phyloP scores from a whole-genome alignment of 2,888 invertebrate genomes.

The Hydrotaea diabolus region DNA sequence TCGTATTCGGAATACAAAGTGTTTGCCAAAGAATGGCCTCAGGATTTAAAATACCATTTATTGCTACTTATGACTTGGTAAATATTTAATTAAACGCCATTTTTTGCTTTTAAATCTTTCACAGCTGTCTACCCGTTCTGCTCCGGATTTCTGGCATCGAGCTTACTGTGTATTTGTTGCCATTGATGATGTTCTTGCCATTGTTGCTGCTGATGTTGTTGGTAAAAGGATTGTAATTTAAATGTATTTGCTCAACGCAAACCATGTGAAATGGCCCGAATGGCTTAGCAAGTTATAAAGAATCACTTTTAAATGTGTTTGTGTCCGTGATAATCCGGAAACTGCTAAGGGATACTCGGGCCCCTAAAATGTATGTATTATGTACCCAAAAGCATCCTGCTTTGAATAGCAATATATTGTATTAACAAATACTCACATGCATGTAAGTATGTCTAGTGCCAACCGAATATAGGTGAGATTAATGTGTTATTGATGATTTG shows the following conservation, averaged over 20 bases:
- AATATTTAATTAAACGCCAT: conserved; percentile 64
- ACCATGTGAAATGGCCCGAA: conserved; percentile 46
- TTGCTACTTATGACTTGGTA: conserved; percentile 63
- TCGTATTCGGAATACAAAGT: conserved; percentile 39
- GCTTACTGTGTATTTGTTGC: background rate
- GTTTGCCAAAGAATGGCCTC: conserved; percentile 52
- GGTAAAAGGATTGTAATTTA: conserved; percentile 7
- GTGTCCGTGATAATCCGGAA: conserved; percentile 42
- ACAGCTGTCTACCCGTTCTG: background rate
- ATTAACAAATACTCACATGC: too few relatives aligned
- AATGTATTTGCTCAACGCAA: conserved; percentile 17
- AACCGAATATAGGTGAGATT: too few relatives aligned
- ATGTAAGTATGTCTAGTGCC: too few relatives aligned
- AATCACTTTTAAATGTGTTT: conserved; percentile 49
- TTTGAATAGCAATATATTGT: too few relatives aligned
- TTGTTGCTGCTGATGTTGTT: background rate
- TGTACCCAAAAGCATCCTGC: too few relatives aligned
- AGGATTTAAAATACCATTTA: conserved; percentile 61
- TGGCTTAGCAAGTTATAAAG: conserved; percentile 51
- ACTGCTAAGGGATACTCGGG: conserved; percentile 34
- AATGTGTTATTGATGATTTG: too few relatives aligned
- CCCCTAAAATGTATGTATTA: too few relatives aligned
- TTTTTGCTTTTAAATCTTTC: conserved; percentile 44
- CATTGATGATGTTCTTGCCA: background rate
- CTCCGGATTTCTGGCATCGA: background rate